phyloP scores from a whole-genome alignment of 2,888 invertebrate genomes.

The Drosophila falleni region DNA sequence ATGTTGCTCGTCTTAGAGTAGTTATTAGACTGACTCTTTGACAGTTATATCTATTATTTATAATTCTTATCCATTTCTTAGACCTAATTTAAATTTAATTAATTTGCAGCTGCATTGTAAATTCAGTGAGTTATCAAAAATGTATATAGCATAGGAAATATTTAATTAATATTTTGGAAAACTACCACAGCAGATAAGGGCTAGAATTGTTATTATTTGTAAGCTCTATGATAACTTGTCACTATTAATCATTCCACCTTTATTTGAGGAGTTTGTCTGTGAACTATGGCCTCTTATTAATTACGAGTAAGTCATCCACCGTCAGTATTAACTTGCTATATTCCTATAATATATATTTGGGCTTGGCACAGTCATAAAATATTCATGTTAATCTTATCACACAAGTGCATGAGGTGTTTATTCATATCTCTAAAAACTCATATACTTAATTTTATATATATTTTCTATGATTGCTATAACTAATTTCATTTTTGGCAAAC shows the following conservation, averaged over 20 bases:
- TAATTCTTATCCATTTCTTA: constrained; percentile 23
- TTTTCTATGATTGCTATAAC: constrained; percentile 33
- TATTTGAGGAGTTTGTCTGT: neutral
- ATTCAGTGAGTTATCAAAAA: constrained; percentile 16
- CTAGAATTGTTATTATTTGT: constrained; percentile 9
- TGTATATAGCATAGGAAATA: constrained; percentile 1
- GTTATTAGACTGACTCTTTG: constrained; percentile 17
- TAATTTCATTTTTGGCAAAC: constrained; percentile 43
- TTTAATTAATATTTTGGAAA: constrained; percentile 54
- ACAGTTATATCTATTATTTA: constrained; percentile 38
- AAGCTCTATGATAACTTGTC: constrained; percentile 17
- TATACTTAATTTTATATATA: constrained; percentile 13
- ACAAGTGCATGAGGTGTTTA: constrained; percentile 52
- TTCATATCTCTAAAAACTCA: constrained; percentile 34
- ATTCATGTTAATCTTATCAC: constrained; percentile 59
- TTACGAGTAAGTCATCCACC: constrained; percentile 24
- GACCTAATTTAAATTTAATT: constrained; percentile 28
- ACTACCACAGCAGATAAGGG: constrained; percentile 37
- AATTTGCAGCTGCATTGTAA: constrained; percentile 24
- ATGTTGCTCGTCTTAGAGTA: constrained; percentile 47
- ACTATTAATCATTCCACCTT: constrained; percentile 37
- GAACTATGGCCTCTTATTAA: constrained; percentile 20
- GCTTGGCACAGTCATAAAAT: constrained; percentile 44
- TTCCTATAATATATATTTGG: constrained; percentile 11
- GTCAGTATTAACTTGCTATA: constrained; percentile 30